Evolutionary conservation across 2,113 vertebrate genomes (phyloP).

Genomic region (Rhinoptilus africanus): DNA sequence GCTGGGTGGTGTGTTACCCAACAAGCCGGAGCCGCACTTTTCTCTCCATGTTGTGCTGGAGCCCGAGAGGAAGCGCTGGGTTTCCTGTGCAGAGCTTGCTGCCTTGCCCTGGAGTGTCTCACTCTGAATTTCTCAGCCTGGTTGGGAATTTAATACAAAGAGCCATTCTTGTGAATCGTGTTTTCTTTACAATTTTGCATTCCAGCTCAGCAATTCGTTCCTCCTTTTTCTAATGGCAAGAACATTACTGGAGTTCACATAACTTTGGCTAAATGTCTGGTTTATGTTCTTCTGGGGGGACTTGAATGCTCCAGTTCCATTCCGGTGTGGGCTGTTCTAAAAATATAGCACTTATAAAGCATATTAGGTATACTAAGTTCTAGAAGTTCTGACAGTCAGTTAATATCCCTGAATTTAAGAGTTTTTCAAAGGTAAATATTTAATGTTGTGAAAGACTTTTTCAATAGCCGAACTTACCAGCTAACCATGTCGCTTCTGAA

Average conservation of each 20-base stretch:
- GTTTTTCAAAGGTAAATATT: background rate
- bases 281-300: background rate
- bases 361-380: background rate
- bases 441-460: background rate
- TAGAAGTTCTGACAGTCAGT: background rate
- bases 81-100: conserved; percentile 54
- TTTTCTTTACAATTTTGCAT: conserved; percentile 47
- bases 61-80: conserved; percentile 37
- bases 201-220: conserved; percentile 9
- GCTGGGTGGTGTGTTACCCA: background rate
- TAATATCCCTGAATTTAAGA: background rate
- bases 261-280: background rate
- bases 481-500: background rate
- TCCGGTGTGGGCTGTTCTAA: background rate
- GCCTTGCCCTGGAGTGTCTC: background rate
- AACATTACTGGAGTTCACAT: background rate
- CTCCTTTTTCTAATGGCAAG: background rate
- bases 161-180: conserved; percentile 32
- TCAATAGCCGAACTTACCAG: background rate
- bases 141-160: conserved; percentile 28
- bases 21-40: background rate
- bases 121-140: background rate
- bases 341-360: background rate
- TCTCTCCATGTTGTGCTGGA: background rate
- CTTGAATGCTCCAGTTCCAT: background rate